These are phyloP conservation scores for Lophius piscatorius DNA, from an alignment of 2,113 vertebrate species.

Conservation along the genomic window DNA sequence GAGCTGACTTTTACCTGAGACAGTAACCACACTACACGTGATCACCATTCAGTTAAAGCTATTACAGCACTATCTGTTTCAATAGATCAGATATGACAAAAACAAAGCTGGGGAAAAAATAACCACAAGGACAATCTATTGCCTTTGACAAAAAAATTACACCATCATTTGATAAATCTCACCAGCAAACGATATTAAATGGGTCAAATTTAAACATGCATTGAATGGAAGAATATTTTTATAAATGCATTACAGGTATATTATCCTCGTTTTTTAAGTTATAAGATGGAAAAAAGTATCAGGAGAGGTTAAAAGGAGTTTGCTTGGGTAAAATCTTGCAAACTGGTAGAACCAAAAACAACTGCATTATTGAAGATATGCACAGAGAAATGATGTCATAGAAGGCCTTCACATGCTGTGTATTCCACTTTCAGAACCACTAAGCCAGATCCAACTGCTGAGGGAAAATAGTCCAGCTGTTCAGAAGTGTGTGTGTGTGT, in stretches of 20 bases:
- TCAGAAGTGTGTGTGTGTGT: conserved; percentile 8
- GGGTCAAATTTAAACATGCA: conserved; percentile 14
- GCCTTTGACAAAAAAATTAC: conserved; percentile 44
- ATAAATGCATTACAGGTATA: too few species aligned
- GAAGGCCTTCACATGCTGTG: conserved; percentile 32
- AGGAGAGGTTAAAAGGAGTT: conserved; percentile 2
- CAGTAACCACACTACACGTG: conserved; percentile 31
- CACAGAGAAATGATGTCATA: conserved; percentile 44
- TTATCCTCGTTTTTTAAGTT: too few species aligned
- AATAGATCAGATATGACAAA: conserved; percentile 55
- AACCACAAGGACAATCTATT: conserved; percentile 19
- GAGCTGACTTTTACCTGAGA: conserved; percentile 17
- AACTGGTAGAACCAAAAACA: too few species aligned
- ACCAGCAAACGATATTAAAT: conserved; percentile 8
- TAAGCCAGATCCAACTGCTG: conserved; percentile 46
- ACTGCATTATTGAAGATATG: neutral
- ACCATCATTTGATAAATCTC: conserved; percentile 29
- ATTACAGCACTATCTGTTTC: conserved; percentile 43
- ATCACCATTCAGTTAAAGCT: conserved; percentile 29
- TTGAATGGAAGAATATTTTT: conserved; percentile 3
- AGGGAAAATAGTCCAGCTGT: conserved; percentile 64
- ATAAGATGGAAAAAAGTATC: neutral
- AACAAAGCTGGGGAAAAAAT: too few species aligned
- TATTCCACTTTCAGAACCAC: conserved; percentile 43
- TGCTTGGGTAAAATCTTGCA: conserved; percentile 14